Evolutionary conservation across 2,113 vertebrate species (phyloP).

Genomic region (Lanius collurio): DNA sequence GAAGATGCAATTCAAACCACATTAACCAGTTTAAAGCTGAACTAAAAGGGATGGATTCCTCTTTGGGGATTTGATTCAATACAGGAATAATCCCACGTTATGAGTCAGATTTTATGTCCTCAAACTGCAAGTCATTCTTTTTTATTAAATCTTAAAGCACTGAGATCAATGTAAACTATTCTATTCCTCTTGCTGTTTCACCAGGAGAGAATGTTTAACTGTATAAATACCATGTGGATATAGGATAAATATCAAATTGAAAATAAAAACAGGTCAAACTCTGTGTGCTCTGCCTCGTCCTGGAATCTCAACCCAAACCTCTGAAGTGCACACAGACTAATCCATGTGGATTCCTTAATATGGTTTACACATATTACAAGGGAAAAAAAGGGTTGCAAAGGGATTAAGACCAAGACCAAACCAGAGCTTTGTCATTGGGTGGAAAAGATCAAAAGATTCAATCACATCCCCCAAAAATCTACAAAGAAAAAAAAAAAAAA

Average conservation of each 20-base stretch:
- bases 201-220: neutral
- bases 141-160: constrained; percentile 27
- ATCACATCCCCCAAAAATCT: neutral
- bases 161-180: neutral
- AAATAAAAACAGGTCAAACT: neutral
- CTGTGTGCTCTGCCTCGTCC: neutral
- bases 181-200: neutral
- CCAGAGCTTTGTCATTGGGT: neutral
- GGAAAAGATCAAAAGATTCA: neutral
- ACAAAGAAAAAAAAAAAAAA: neutral
- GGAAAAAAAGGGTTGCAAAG: neutral
- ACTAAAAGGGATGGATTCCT: neutral
- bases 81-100: neutral
- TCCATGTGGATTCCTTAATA: neutral
- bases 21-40: neutral
- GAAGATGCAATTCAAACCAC: neutral
- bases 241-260: neutral
- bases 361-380: neutral
- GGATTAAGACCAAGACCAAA: neutral
- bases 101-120: neutral
- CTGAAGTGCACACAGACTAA: neutral
- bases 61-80: neutral
- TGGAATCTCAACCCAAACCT: neutral
- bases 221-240: neutral
- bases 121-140: constrained; percentile 23